Evolutionary conservation across 2,888 invertebrate genomes (phyloP).

Genomic region (Macrosoma leucophasiata): DNA sequence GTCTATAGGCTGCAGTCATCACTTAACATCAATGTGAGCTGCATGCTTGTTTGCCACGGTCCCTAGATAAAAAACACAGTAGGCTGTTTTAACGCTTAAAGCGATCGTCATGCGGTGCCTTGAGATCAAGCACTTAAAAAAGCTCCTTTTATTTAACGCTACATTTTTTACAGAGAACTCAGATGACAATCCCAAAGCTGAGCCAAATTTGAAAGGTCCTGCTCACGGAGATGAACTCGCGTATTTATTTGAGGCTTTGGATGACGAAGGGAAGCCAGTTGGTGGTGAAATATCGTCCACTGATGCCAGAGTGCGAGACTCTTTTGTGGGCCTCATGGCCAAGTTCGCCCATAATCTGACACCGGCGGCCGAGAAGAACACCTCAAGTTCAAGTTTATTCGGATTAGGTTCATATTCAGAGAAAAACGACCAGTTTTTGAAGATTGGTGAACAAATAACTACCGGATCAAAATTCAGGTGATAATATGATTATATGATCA

Average conservation of each 20-base stretch:
- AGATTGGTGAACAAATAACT: conserved; percentile 43
- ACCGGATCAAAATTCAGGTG: conserved; percentile 59
- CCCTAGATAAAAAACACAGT: no score
- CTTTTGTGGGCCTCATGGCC: conserved; percentile 79
- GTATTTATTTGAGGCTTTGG: conserved; percentile 81
- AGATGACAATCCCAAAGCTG: conserved; percentile 24
- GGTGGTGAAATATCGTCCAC: conserved; percentile 55
- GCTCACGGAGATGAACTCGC: conserved; percentile 84
- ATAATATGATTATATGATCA: no score
- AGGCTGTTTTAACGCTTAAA: no score
- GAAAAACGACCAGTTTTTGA: conserved; percentile 49
- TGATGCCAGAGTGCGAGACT: conserved; percentile 79
- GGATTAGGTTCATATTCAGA: conserved; percentile 40
- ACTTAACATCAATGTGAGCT: no score
- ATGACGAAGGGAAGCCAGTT: conserved; percentile 75
- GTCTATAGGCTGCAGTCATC: no score
- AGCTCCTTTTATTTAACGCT: not conserved
- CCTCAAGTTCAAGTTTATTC: conserved; percentile 26
- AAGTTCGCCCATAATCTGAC: conserved; percentile 78
- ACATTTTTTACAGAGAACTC: conserved; percentile 22
- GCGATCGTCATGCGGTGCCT: no score
- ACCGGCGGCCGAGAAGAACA: conserved; percentile 30
- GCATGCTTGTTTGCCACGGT: no score
- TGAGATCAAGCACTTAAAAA: not conserved
- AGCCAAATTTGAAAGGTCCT: conserved; percentile 46